phyloP scores from a whole-genome alignment of 1,140 invertebrate genomes.

The Triops longicaudatus region DNA sequence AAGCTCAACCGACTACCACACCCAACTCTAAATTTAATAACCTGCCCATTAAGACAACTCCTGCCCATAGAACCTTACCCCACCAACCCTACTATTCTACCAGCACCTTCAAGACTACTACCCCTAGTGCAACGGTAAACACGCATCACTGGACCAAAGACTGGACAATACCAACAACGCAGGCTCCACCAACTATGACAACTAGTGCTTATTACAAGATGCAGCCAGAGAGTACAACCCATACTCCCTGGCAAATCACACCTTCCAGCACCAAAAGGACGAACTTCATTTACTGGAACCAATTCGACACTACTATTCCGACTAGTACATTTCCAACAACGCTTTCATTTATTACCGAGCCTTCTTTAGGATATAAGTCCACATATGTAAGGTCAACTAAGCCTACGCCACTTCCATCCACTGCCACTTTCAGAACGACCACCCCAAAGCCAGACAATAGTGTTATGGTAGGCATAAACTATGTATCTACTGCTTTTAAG shows the following conservation, averaged over 20 bases:
- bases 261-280: neutral
- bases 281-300: neutral
- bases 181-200: neutral
- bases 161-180: neutral
- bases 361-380: neutral
- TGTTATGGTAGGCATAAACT: neutral
- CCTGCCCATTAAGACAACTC: neutral
- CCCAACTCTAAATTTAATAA: neutral
- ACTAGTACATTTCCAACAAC: neutral
- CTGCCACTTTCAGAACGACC: neutral
- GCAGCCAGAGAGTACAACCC: neutral
- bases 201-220: neutral
- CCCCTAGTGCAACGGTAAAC: neutral
- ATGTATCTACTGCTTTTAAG: neutral
- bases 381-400: neutral
- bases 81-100: neutral
- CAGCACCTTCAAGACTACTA: neutral
- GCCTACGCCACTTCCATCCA: neutral
- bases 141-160: neutral
- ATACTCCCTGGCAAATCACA: neutral
- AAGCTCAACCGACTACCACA: neutral
- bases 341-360: neutral
- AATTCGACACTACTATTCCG: neutral
- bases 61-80: neutral
- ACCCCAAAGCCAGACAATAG: neutral